A percentile compares a stretch with the other conserved stretches of the same genome.
These are phyloP conservation scores for Champsocephalus esox DNA, from an alignment of 2,797 vertebrate genomes.

Conservation along the genomic window DNA sequence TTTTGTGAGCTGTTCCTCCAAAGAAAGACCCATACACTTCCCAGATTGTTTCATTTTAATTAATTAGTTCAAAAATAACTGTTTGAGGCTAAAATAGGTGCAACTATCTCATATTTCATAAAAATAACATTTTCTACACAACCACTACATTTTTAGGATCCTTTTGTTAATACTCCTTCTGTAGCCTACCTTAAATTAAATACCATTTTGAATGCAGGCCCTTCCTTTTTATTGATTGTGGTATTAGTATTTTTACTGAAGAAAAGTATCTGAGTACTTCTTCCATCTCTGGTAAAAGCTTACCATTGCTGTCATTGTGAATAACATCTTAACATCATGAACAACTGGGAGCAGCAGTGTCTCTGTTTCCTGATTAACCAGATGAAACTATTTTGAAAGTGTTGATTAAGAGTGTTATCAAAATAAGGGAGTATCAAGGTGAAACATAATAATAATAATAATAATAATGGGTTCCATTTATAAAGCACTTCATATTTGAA, in stretches of 20 bases:
- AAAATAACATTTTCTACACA: too few species aligned
- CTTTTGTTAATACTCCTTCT: not conserved
- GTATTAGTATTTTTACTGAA: not conserved
- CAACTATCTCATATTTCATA: not conserved
- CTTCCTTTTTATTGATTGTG: not conserved
- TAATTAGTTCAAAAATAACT: not conserved
- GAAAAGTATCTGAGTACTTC: not conserved
- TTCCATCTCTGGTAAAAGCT: not conserved
- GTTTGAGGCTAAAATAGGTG: not conserved
- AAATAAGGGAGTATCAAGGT: constrained; percentile 14
- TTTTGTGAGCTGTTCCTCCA: not conserved
- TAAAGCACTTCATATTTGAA: too few species aligned
- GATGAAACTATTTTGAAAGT: not conserved
- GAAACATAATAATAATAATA: constrained; percentile 2
- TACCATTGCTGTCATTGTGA: not conserved
- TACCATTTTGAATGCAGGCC: not conserved
- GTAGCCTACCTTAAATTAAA: not conserved
- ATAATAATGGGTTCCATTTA: too few species aligned
- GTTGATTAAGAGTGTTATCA: not conserved
- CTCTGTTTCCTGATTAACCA: constrained; percentile 16
- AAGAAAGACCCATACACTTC: not conserved
- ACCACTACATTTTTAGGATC: not conserved
- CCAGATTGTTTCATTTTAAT: not conserved
- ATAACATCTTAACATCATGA: not conserved
- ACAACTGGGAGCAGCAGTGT: not conserved